Percentiles rank a stretch among this genome's conserved stretches.
These are phyloP conservation scores for Gasteruption jaculator DNA, from an alignment of 2,888 invertebrate species.

Conservation along the genomic window DNA sequence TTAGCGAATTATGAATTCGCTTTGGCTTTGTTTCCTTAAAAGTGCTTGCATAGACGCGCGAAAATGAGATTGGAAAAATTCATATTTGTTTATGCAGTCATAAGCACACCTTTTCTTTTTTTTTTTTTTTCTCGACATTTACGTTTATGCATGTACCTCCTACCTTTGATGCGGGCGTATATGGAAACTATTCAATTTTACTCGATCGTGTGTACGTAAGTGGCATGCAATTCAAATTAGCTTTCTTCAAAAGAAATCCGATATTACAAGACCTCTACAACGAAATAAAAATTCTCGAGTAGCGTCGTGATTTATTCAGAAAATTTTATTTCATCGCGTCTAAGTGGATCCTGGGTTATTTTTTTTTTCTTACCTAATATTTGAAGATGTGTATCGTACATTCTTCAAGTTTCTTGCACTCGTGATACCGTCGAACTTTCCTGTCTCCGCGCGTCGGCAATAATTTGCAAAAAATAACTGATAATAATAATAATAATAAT, in stretches of 20 bases:
- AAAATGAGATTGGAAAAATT: constrained; percentile 23
- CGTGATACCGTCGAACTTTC: too few relatives aligned
- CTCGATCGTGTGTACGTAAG: constrained; percentile 33
- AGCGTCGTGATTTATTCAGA: too few relatives aligned
- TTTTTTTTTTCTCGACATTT: constrained; percentile 11
- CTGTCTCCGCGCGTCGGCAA: too few relatives aligned
- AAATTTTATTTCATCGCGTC: too few relatives aligned
- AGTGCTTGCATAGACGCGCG: constrained; percentile 22
- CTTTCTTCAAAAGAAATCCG: constrained; percentile 33
- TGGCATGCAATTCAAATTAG: constrained; percentile 45
- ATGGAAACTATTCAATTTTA: constrained; percentile 26
- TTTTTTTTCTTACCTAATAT: too few relatives aligned
- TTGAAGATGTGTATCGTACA: too few relatives aligned
- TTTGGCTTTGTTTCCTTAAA: constrained; percentile 35
- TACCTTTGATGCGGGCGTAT: constrained; percentile 14
- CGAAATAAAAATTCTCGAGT: too few relatives aligned
- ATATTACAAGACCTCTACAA: constrained; percentile 20
- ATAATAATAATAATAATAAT: too few relatives aligned
- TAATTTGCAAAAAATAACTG: too few relatives aligned
- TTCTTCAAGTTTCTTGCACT: too few relatives aligned
- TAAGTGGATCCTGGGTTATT: too few relatives aligned
- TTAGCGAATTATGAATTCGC: constrained; percentile 46
- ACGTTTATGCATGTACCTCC: constrained; percentile 17
- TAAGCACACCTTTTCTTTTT: constrained; percentile 15
- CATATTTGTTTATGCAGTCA: constrained; percentile 13